Conservation (phyloP, 1,140 invertebrate genomes). For the Zophobas atratus region DNA sequence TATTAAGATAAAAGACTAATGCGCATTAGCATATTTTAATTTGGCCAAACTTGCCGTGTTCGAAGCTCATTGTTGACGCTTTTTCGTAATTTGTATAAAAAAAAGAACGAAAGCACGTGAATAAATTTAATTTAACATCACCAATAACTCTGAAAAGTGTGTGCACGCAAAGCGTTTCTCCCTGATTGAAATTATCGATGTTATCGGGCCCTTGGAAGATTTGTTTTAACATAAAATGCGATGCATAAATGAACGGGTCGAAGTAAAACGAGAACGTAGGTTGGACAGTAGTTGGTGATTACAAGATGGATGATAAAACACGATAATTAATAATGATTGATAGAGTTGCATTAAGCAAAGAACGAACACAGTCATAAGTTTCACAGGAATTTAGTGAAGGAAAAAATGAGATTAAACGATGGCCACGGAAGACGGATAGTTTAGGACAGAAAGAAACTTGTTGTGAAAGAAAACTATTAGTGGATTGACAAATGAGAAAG, state of each 20-base stretch:
- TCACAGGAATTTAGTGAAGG: conserved; percentile 1
- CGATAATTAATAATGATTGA: conserved; percentile 39
- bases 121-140: conserved; percentile 37
- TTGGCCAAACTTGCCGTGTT: conserved; percentile 14
- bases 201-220: conserved; percentile 18
- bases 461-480: conserved; percentile 36
- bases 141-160: conserved; percentile 23
- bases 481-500: conserved; percentile 37
- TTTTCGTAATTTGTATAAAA: conserved; percentile 31
- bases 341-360: conserved; percentile 25
- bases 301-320: conserved; percentile 24
- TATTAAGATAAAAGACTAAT: conserved; percentile 30
- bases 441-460: conserved; percentile 2
- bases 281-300: conserved; percentile 38
- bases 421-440: conserved; percentile 22
- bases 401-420: conserved; percentile 1
- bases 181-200: conserved; percentile 39
- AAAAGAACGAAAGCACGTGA: neutral
- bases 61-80: conserved; percentile 20
- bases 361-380: conserved; percentile 12
- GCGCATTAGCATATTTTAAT: conserved; percentile 26
- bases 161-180: conserved; percentile 20
- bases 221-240: conserved; percentile 39
- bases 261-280: conserved; percentile 4
- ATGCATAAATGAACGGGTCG: conserved; percentile 22